phyloP scores from a whole-genome alignment of 2,113 vertebrate species.

The Seriola quinqueradiata region DNA sequence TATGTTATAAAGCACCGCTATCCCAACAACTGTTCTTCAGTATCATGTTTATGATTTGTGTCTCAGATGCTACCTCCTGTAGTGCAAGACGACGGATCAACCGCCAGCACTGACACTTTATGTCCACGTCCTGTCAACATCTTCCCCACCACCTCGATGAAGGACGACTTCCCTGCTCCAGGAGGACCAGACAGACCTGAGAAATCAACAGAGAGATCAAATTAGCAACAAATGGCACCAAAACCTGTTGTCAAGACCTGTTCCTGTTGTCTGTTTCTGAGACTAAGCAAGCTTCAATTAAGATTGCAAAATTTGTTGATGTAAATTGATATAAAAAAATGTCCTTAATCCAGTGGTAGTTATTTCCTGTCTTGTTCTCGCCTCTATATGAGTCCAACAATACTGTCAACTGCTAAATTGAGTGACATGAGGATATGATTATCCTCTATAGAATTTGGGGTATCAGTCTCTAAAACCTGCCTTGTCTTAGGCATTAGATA shows the following conservation, averaged over 20 bases:
- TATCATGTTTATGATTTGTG: neutral
- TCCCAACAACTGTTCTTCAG: neutral
- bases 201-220: neutral
- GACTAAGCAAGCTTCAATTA: neutral
- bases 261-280: neutral
- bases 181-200: conserved; percentile 96
- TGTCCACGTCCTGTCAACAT: conserved; percentile 94
- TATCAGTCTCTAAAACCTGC: no score
- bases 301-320: neutral
- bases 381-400: no score
- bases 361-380: no score
- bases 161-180: conserved; percentile 97
- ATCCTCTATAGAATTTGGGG: no score
- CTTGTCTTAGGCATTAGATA: no score
- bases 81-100: conserved; percentile 97
- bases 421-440: no score
- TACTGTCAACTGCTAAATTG: no score
- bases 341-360: no score
- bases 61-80: conserved; percentile 89
- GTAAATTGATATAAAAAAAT: no score
- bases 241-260: neutral
- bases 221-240: conserved; percentile 2
- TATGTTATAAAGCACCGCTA: neutral
- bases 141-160: conserved; percentile 97
- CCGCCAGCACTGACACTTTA: conserved; percentile 94